Base-by-base conservation (phyloP, 2,888 invertebrate species). In the Cryptocheilus praepositus region DNA sequence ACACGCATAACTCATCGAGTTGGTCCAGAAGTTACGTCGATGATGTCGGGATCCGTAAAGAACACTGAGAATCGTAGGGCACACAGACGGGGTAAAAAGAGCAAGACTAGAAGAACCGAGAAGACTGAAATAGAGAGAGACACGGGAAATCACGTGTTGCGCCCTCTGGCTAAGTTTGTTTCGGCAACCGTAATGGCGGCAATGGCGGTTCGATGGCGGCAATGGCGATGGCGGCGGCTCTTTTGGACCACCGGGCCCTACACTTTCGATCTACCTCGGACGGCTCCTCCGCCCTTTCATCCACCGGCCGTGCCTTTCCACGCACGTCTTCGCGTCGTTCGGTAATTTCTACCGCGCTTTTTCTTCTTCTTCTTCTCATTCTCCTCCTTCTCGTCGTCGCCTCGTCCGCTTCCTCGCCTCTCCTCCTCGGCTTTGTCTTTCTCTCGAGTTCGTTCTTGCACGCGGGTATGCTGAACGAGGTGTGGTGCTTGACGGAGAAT, bases 81-180 rank as follows among this genome's bases (percentile, higher is more conserved):
- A 36, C 4, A 11, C 11, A 11, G 36, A 36, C 36, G 36, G 36
- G 36, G 36, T 36, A 36, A 36, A n/a, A 36, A 11, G 36, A 36
- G 13, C 11, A 1, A 7, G 36, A 11, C 3, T 36, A 36, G 36
- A 36, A 57, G 36, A 49, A 63, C 60, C 64, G 49, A 49, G 53
- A 55, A 62, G 59, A 62, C 3, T 25, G 25, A 25, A 25, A 56
- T 49, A 67, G 43, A 56, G 28, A 57, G 56, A 49, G 44, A 53
- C 60, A 61, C 44, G 65, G 66, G 55, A 69, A 65, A 80, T 76
- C 76, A 74, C 76, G 77, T 76, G 76, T 60, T 70, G 62, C 63
- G 61, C 64, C 68, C 62, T 53, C 62, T 69, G 76, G 69, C 67
- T 69, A 73, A 67, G 69, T 73, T 73, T 72, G 66, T 79, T 77